Evolutionary conservation across 2,113 vertebrate species (phyloP).

Genomic region (Panthera leo): DNA sequence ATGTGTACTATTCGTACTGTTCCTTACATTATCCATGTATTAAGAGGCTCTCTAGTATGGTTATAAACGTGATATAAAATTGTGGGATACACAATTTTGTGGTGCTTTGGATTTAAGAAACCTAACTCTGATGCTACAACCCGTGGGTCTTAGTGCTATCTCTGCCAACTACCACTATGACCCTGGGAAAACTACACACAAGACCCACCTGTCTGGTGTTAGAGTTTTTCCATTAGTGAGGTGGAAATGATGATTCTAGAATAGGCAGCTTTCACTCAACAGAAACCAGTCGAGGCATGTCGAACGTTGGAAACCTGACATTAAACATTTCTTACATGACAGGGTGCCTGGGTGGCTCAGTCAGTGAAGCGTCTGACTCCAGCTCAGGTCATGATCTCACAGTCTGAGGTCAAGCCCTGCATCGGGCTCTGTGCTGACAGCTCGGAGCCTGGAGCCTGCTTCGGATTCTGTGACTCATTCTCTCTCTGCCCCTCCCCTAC

Average conservation of each 20-base stretch:
- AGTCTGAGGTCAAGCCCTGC: no score
- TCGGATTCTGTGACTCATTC: no score
- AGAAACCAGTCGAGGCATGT: not conserved
- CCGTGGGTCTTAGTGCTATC: not conserved
- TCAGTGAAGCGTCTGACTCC: no score
- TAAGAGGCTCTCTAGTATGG: not conserved
- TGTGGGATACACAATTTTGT: no score
- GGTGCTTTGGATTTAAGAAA: not conserved
- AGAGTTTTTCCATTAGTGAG: not conserved
- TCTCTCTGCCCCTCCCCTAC: no score
- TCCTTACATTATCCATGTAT: not conserved
- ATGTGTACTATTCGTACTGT: not conserved
- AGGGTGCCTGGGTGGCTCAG: no score
- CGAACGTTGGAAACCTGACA: not conserved
- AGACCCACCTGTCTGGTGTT: not conserved
- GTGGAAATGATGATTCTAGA: not conserved
- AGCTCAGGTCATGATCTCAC: no score
- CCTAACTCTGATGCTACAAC: not conserved
- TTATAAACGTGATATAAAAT: not conserved
- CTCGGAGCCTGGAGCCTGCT: no score
- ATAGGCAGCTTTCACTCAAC: not conserved
- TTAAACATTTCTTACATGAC: not conserved
- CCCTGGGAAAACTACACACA: not conserved
- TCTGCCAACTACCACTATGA: not conserved
- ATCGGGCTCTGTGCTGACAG: no score